Evolutionary conservation across 2,888 invertebrate species (phyloP), one percentile per base, ranked within the genome.

Genomic region (Noctua janthina): DNA sequence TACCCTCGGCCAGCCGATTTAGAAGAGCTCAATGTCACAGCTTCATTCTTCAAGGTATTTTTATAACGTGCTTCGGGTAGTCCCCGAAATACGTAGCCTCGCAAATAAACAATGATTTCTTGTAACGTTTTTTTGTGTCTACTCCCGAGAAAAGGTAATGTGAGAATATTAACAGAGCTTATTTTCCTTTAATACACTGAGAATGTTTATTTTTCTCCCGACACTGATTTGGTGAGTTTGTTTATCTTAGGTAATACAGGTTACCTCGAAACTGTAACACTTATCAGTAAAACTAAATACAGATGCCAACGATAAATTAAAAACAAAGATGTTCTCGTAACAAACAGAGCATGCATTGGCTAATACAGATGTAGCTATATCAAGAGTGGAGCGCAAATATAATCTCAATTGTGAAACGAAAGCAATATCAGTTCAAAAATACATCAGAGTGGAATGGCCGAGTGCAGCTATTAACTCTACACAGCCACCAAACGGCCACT

Each of bases 21-120:
- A 94, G 94, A 93, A 88, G 83, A 91, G 89, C 94, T 94, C 96
- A 96, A 96, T 96, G 96, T 96, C 96, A 96, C 91, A 89, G 91
- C 85, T 90, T 91, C 90, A 91, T 92, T 93, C 89, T 90, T 87
- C 85, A 86, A 82, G 88, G 85, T 95, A 95, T 95, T 94, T 94
- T 92, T 93, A 93, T 80, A 78, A 75, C 66, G 77, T 78, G 74
- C 85, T 87, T 84, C 56, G 74, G 81, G 81, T 88, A 90, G 85
- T 87, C 79, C 75, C 69, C 64, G 49, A 84, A 89, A 84, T 80
- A 87, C 39, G 67, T 69, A 82, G 66, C 80, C 74, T 76, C 54
- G 51, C 51, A 75, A 75, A 85, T 74, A 87, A 87, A 80, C 56
- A 79, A 79, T 76, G 20, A 64, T 68, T 72, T 78, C 43, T 56